These are phyloP conservation scores for Eutolmus rufibarbis DNA, from an alignment of 2,888 invertebrate species.

Conservation along the genomic window DNA sequence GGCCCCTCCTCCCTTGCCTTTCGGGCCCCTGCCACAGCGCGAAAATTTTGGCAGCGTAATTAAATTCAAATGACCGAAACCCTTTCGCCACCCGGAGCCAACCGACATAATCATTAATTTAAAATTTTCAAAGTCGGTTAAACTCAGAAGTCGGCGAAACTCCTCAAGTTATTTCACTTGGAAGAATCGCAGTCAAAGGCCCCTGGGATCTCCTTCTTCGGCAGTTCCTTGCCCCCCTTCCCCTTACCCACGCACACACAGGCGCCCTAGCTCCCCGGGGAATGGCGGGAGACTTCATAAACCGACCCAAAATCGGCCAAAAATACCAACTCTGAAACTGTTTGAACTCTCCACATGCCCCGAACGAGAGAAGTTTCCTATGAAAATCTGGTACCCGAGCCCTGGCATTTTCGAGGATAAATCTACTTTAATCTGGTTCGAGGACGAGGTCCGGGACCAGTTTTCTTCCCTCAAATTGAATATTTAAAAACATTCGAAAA, in stretches of 20 bases:
- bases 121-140: conserved; percentile 38
- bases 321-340: conserved; percentile 3
- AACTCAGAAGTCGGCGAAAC: conserved; percentile 35
- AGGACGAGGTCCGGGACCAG: not conserved
- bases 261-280: not conserved
- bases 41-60: conserved; percentile 12
- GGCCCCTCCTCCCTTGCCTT: not conserved
- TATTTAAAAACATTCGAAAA: conserved; percentile 26
- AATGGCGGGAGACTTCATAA: not conserved
- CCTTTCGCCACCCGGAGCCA: not conserved
- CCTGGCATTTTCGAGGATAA: not conserved
- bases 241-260: not conserved
- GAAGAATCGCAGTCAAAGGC: conserved; percentile 10
- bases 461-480: not conserved
- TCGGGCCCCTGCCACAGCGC: not conserved
- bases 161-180: conserved; percentile 30
- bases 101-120: conserved; percentile 32
- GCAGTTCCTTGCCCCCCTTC: not conserved
- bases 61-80: conserved; percentile 11
- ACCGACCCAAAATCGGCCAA: not conserved
- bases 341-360: not conserved
- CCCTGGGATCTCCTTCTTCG: not conserved
- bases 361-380: not conserved
- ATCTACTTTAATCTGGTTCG: conserved; percentile 4
- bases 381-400: not conserved